A percentile compares a stretch with the other conserved stretches of the same genome.
Conservation (phyloP, 2,797 vertebrate genomes). For the Xenops minutus region DNA sequence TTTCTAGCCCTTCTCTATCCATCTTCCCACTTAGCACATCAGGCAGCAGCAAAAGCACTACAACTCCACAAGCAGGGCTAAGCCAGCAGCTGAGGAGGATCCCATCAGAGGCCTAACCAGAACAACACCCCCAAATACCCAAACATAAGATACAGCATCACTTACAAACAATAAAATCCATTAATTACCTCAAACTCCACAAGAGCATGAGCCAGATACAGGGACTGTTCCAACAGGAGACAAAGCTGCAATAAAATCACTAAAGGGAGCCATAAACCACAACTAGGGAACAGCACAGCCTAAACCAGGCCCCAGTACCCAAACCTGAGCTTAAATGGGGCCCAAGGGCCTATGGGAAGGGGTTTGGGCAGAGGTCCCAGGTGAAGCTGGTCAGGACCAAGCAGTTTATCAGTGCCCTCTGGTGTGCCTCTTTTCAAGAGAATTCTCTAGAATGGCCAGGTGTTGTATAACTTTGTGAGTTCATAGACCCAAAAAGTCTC, state of each 20-base stretch:
- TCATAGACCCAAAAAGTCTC: rapidly evolving
- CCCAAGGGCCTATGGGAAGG: background rate
- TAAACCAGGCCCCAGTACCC: rapidly evolving
- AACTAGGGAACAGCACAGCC: rapidly evolving
- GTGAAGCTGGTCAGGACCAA: background rate
- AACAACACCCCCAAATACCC: rapidly evolving
- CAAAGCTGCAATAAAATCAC: rapidly evolving
- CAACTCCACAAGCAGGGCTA: rapidly evolving
- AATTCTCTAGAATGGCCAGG: rapidly evolving
- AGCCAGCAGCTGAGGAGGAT: rapidly evolving
- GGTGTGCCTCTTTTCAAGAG: rapidly evolving
- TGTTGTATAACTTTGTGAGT: rapidly evolving
- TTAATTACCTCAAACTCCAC: background rate
- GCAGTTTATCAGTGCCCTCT: background rate
- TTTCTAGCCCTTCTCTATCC: rapidly evolving
- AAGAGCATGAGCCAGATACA: rapidly evolving
- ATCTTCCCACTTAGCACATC: rapidly evolving
- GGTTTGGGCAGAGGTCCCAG: background rate
- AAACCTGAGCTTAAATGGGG: background rate
- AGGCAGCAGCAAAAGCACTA: rapidly evolving
- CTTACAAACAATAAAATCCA: rapidly evolving
- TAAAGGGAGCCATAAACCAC: rapidly evolving
- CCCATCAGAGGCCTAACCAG: background rate
- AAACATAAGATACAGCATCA: rapidly evolving
- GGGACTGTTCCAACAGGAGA: rapidly evolving